Evolutionary conservation across 2,113 vertebrate genomes (phyloP).

Genomic region (Macrotis lagotis): DNA sequence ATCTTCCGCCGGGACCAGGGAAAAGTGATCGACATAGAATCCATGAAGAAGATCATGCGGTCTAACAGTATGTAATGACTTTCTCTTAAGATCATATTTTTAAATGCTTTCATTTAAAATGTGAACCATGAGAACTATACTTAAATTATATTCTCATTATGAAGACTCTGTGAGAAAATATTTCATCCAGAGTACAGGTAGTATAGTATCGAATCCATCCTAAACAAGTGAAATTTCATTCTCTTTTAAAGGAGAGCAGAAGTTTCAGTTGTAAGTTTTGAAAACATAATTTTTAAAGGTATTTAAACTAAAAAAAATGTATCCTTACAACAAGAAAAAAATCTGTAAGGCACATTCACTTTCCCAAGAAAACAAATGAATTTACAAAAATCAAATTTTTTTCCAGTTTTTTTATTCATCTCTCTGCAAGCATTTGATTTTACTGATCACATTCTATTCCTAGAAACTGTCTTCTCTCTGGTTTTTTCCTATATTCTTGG

Average conservation of each 20-base stretch:
- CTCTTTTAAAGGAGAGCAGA: conserved; percentile 32
- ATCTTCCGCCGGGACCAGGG: conserved; percentile 94
- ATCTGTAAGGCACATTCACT: background rate
- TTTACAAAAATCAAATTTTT: background rate
- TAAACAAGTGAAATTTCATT: conserved; percentile 32
- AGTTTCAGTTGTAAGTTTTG: conserved; percentile 1
- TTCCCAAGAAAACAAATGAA: background rate
- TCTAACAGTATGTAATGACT: conserved; percentile 90
- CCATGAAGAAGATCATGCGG: conserved; percentile 93
- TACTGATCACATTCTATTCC: background rate
- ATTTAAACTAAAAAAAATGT: background rate
- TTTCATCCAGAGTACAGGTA: conserved; percentile 20
- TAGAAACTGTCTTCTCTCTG: background rate
- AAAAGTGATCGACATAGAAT: conserved; percentile 84
- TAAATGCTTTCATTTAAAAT: conserved; percentile 51
- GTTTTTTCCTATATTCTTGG: background rate
- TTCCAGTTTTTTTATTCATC: background rate
- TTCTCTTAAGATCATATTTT: conserved; percentile 51
- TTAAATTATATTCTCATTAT: conserved; percentile 52
- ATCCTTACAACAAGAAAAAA: background rate
- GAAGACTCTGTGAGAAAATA: conserved; percentile 39
- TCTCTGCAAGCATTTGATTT: background rate
- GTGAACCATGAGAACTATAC: conserved; percentile 46
- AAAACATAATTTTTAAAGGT: conserved; percentile 25
- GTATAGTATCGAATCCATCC: conserved; percentile 5